Evolutionary conservation across 2,797 vertebrate genomes (phyloP).

Genomic region (Siniperca undulata): DNA sequence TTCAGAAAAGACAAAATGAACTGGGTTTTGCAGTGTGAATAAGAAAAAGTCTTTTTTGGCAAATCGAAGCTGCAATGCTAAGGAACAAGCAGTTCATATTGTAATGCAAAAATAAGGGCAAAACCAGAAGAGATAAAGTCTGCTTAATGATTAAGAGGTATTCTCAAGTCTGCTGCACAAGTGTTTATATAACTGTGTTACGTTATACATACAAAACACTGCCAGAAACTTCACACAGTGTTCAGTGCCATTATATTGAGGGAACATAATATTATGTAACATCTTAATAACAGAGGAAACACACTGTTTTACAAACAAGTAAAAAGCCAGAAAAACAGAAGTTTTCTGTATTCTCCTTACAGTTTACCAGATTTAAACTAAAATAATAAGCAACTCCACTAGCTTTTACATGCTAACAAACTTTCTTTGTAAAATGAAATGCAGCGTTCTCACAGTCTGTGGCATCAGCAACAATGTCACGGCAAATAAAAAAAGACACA

Average conservation of each 20-base stretch:
- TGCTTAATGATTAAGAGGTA: slow-evolving; percentile 20
- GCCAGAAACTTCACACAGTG: slow-evolving; percentile 2
- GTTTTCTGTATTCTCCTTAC: background rate
- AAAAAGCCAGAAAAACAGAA: slow-evolving; percentile 1
- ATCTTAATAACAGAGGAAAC: slow-evolving; percentile 7
- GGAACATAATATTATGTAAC: background rate
- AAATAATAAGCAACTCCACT: slow-evolving; percentile 16
- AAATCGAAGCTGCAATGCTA: background rate
- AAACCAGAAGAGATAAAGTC: background rate
- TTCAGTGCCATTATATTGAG: background rate
- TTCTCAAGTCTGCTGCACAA: background rate
- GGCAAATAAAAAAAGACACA: background rate
- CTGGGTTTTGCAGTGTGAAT: slow-evolving; percentile 2
- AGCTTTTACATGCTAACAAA: background rate
- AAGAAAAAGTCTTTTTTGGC: background rate
- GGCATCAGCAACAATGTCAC: background rate
- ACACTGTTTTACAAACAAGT: slow-evolving; percentile 18
- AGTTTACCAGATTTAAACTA: background rate
- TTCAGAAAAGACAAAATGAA: background rate
- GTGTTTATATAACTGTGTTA: background rate
- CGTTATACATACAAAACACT: background rate
- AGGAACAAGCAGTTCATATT: background rate
- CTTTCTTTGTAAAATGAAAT: slow-evolving; percentile 28
- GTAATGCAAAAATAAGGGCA: slow-evolving; percentile 20
- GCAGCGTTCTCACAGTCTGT: background rate